A percentile compares a stretch with the other conserved stretches of the same genome.
Evolutionary conservation across 2,888 invertebrate species (phyloP).

Genomic region (Chrysolina haemoptera): DNA sequence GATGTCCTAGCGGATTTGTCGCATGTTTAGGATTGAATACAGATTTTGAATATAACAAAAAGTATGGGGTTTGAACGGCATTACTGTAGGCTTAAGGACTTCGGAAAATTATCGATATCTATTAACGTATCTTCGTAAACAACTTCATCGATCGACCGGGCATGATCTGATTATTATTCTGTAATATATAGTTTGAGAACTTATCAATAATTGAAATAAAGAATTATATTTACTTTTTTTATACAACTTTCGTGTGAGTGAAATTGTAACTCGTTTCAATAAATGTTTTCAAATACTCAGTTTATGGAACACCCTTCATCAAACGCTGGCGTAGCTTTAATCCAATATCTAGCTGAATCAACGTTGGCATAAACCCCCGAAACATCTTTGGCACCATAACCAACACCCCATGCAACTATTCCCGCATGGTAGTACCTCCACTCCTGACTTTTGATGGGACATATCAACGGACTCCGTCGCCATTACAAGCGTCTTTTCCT

Average conservation of each 20-base stretch:
- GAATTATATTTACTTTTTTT: background rate
- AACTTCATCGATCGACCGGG: too few relatives aligned
- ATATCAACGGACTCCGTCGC: conserved; percentile 59
- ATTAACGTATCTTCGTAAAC: too few relatives aligned
- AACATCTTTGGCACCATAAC: conserved; percentile 78
- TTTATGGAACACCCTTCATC: background rate
- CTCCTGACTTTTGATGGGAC: conserved; percentile 59
- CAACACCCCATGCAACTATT: conserved; percentile 90
- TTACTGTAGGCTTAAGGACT: too few relatives aligned
- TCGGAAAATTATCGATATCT: too few relatives aligned
- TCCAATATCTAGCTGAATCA: conserved; percentile 79
- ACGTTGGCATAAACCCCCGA: conserved; percentile 87
- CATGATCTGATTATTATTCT: too few relatives aligned
- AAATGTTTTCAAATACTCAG: background rate
- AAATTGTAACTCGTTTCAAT: background rate
- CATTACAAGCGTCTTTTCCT: conserved; percentile 80
- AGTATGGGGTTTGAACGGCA: too few relatives aligned
- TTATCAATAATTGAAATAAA: background rate
- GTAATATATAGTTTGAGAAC: too few relatives aligned
- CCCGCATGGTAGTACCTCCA: conserved; percentile 79
- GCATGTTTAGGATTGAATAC: too few relatives aligned
- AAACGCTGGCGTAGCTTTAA: conserved; percentile 69
- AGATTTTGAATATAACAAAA: too few relatives aligned
- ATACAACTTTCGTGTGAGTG: background rate
- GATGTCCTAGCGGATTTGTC: too few relatives aligned